Base-by-base conservation (phyloP, 2,797 vertebrate genomes). In the Okamejei kenojei region DNA sequence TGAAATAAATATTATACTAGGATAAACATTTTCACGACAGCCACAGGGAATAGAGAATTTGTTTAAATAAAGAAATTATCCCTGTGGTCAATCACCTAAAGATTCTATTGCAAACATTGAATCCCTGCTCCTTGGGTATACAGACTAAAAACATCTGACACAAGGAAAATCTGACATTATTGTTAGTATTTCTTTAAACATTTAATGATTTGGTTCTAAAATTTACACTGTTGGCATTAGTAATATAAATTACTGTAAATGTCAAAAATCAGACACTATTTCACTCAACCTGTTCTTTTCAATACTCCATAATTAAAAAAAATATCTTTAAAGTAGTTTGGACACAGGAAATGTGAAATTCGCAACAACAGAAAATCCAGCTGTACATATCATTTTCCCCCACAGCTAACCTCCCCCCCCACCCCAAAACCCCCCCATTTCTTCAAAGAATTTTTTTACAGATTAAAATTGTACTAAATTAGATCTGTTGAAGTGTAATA, bases 181-280 rank as follows among this genome's bases (percentile, higher is more conserved):
- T 68, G 29, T 2, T 88, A n/a, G 10, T 88, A 68, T 65, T 84
- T 19, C 54, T 35, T 88, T 88, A 88, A 68, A 88, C 63, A 68
- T 88, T 88, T 88, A 88, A 88, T 88, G 21, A 68, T 88, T 78
- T 88, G 63, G 84, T 68, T 88, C 63, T 63, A 88, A 88, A 88
- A 88, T 23, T 35, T 61, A 88, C 84, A 88, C 61, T 68, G n/a
- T 61, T 88, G 84, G 63, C 58, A 88, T 65, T 35, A n/a, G 61
- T 88, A 88, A 88, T 88, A 88, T 13, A 88, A 86, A 86, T 86
- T 63, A 1, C 29, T n/a, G 8, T 65, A 32, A 88, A 61, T 32
- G 84, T 61, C 58, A n/a, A 68, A 88, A 88, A 88, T 88, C n/a
- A n/a, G 61, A 65, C 29, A 86, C 58, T 73, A 21, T 7, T 68